phyloP scores from a whole-genome alignment of 2,888 invertebrate species.

The Microdon myrmicae region DNA sequence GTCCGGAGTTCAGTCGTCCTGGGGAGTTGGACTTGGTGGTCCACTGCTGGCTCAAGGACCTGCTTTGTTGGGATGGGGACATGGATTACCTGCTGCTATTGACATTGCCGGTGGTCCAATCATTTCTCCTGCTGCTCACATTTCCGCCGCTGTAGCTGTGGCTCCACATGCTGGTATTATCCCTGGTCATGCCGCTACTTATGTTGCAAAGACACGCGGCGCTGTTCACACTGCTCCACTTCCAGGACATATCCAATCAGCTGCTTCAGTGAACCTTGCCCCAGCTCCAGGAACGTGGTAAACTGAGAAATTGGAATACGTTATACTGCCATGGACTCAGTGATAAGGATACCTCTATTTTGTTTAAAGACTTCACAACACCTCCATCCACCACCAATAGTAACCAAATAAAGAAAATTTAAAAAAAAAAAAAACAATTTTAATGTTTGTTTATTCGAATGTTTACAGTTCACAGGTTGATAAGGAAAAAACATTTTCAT shows the following conservation, averaged over 20 bases:
- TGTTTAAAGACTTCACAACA: slow-evolving; percentile 34
- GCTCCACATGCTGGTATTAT: slow-evolving; percentile 32
- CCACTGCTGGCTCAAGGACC: slow-evolving; percentile 53
- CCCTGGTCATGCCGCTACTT: slow-evolving; percentile 52
- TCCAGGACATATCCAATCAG: slow-evolving; percentile 64
- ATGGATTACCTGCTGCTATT: slow-evolving; percentile 28
- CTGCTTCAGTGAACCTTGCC: slow-evolving; percentile 65
- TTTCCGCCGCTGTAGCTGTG: slow-evolving; percentile 34
- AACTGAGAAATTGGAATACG: slow-evolving; percentile 11
- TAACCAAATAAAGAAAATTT: no score
- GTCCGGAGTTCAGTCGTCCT: slow-evolving; percentile 61
- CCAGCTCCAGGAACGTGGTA: slow-evolving; percentile 67
- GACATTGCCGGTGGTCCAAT: slow-evolving; percentile 24
- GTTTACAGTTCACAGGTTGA: no score
- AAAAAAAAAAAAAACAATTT: no score
- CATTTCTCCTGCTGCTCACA: slow-evolving; percentile 23
- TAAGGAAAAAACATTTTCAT: no score
- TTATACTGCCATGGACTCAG: slow-evolving; percentile 18
- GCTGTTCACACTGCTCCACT: slow-evolving; percentile 68
- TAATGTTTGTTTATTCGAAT: no score
- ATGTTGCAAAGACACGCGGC: slow-evolving; percentile 67
- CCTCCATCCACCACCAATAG: no score
- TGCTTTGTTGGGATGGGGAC: slow-evolving; percentile 31
- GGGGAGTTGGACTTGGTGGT: slow-evolving; percentile 33
- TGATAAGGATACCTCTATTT: slow-evolving; percentile 30